Evolutionary conservation across 2,888 invertebrate genomes (phyloP).

Genomic region (Agapostemon virescens): DNA sequence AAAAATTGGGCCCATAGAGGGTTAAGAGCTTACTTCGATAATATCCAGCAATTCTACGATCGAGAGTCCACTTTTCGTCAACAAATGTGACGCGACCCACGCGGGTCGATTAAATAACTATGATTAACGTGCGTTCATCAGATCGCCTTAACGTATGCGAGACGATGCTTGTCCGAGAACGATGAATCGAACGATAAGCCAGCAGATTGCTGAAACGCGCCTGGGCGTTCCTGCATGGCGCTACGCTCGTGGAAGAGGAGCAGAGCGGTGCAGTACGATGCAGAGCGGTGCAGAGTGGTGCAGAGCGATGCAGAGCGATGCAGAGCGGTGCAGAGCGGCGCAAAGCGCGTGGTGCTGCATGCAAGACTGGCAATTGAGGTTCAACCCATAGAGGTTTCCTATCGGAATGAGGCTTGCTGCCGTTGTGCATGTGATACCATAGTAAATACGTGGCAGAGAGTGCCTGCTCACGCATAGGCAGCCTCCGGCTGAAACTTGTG

Average conservation of each 20-base stretch:
- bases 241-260: slow-evolving; percentile 4
- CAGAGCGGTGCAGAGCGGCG: slow-evolving; percentile 2
- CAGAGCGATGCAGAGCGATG: slow-evolving; percentile 1
- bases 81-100: not conserved
- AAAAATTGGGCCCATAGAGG: too few species aligned
- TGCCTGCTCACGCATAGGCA: slow-evolving; percentile 1
- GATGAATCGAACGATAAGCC: slow-evolving; percentile 53
- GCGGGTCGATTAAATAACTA: slow-evolving; percentile 15
- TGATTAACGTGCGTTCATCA: slow-evolving; percentile 20
- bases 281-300: not conserved
- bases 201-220: slow-evolving; percentile 33
- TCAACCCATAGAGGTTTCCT: slow-evolving; percentile 21
- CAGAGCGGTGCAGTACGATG: slow-evolving; percentile 1
- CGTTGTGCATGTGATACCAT: slow-evolving; percentile 4
- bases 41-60: not conserved
- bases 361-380: slow-evolving; percentile 24
- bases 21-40: too few species aligned
- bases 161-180: slow-evolving; percentile 22
- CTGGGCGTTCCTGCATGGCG: slow-evolving; percentile 2
- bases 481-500: slow-evolving; percentile 21
- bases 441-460: slow-evolving; percentile 1
- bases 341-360: slow-evolving; percentile 39
- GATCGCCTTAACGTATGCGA: slow-evolving; percentile 50
- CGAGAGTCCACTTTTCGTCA: not conserved
- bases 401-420: slow-evolving; percentile 16